phyloP scores from a whole-genome alignment of 30 jellyfish, hydroid and myxozoan genomes.

The Hydra vulgaris region DNA sequence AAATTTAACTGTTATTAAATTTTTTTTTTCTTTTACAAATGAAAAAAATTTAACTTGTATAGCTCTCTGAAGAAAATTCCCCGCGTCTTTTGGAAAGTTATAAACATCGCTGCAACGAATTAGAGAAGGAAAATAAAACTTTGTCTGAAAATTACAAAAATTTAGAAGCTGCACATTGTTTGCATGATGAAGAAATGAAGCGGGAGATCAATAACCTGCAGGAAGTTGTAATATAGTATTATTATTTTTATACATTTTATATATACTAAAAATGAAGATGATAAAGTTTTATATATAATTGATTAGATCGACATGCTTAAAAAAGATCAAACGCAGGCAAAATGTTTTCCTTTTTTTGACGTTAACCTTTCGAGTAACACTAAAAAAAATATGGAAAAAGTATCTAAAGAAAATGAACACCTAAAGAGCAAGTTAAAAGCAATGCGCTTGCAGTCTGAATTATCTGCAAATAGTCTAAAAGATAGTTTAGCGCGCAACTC shows the following conservation, averaged over 20 bases:
- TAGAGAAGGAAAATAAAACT: neutral
- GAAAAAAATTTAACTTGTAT: too few relatives aligned
- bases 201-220: slow-evolving; percentile 7
- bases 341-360: slow-evolving; percentile 5
- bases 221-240: slow-evolving; percentile 3
- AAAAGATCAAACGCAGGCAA: neutral
- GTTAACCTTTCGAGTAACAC: neutral
- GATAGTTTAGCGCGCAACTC: neutral
- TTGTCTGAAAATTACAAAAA: slow-evolving; percentile 13
- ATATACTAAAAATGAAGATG: too few relatives aligned
- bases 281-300: too few relatives aligned
- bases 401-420: slow-evolving; percentile 9
- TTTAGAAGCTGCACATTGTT: slow-evolving; percentile 15
- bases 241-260: neutral
- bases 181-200: slow-evolving; percentile 18
- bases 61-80: neutral
- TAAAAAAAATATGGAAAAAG: slow-evolving; percentile 3
- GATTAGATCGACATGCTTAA: slow-evolving; percentile 8
- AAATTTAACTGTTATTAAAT: too few relatives aligned
- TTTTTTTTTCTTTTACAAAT: too few relatives aligned
- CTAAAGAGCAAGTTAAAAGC: slow-evolving; percentile 7
- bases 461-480: neutral
- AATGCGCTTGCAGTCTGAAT: slow-evolving; percentile 13
- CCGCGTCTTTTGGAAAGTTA: neutral
- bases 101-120: neutral